These are phyloP conservation scores for Eristalis pertinax DNA, from an alignment of 2,888 invertebrate species.

Conservation along the genomic window DNA sequence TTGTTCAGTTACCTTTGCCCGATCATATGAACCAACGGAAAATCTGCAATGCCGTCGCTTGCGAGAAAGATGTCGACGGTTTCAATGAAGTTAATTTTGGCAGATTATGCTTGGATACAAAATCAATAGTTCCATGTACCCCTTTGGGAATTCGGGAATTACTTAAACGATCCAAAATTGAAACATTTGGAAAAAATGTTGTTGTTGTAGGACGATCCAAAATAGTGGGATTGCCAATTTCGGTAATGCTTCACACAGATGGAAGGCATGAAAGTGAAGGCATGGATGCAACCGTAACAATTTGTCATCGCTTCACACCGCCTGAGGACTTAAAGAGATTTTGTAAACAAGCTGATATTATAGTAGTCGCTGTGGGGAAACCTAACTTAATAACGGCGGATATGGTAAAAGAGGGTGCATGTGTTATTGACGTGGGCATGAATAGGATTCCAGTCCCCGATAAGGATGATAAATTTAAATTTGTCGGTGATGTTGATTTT, in stretches of 20 bases:
- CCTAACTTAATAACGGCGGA: constrained; percentile 89
- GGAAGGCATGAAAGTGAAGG: constrained; percentile 86
- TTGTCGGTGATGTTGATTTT: constrained; percentile 95
- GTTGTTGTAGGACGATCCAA: constrained; percentile 95
- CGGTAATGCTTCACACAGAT: constrained; percentile 91
- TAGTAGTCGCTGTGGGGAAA: constrained; percentile 84
- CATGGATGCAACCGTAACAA: constrained; percentile 93
- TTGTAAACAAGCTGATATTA: constrained; percentile 82
- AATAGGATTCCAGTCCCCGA: constrained; percentile 84
- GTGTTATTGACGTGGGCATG: constrained; percentile 94
- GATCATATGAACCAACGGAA: constrained; percentile 87
- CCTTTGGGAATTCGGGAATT: constrained; percentile 85
- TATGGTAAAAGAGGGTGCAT: constrained; percentile 94
- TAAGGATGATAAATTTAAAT: constrained; percentile 85
- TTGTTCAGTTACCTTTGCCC: constrained; percentile 93
- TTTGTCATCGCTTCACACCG: constrained; percentile 94
- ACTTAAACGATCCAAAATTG: constrained; percentile 84
- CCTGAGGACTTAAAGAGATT: constrained; percentile 87
- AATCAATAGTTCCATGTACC: constrained; percentile 90
- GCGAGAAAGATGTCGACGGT: constrained; percentile 95
- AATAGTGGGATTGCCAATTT: constrained; percentile 95
- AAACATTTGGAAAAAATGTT: constrained; percentile 92
- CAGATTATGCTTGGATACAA: constrained; percentile 87
- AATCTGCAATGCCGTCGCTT: constrained; percentile 89
- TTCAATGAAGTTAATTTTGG: constrained; percentile 93